Conservation (phyloP, 2,888 invertebrate genomes). For the Sinelater perroti region DNA sequence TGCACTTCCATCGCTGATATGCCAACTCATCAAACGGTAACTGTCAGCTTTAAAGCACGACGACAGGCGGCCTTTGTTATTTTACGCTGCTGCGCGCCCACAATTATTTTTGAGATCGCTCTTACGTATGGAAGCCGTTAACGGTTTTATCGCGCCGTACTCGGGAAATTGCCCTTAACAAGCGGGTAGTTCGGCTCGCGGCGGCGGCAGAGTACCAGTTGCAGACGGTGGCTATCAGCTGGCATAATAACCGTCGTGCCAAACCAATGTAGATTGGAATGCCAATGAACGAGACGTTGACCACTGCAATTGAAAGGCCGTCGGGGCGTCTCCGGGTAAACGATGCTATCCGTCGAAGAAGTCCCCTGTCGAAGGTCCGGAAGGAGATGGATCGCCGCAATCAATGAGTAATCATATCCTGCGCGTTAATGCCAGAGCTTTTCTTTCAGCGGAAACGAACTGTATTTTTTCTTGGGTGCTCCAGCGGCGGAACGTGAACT, state of each 20-base stretch:
- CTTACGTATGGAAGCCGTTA: constrained; percentile 21
- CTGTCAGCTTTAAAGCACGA: constrained; percentile 37
- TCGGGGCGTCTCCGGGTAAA: constrained; percentile 39
- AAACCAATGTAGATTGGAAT: constrained; percentile 30
- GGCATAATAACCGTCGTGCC: constrained; percentile 20
- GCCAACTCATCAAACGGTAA: constrained; percentile 45
- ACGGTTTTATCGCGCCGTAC: constrained; percentile 9
- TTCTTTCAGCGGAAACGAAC: constrained; percentile 29
- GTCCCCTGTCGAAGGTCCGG: constrained; percentile 35
- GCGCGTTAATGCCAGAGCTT: constrained; percentile 41
- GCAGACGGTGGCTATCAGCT: not conserved
- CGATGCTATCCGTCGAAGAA: constrained; percentile 40
- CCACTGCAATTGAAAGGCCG: constrained; percentile 38
- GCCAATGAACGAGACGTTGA: constrained; percentile 36
- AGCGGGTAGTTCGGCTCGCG: not conserved
- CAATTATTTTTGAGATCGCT: constrained; percentile 45
- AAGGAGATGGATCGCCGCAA: constrained; percentile 41
- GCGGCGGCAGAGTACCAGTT: not conserved
- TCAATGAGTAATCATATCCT: constrained; percentile 45
- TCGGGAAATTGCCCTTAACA: constrained; percentile 5
- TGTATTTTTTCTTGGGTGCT: constrained; percentile 28
- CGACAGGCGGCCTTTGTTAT: constrained; percentile 38
- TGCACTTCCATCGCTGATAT: constrained; percentile 41
- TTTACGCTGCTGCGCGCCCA: constrained; percentile 40
- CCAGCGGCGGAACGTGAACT: constrained; percentile 17